Conservation (phyloP, 1,140 invertebrate genomes). For the Scaptomyza montana region DNA sequence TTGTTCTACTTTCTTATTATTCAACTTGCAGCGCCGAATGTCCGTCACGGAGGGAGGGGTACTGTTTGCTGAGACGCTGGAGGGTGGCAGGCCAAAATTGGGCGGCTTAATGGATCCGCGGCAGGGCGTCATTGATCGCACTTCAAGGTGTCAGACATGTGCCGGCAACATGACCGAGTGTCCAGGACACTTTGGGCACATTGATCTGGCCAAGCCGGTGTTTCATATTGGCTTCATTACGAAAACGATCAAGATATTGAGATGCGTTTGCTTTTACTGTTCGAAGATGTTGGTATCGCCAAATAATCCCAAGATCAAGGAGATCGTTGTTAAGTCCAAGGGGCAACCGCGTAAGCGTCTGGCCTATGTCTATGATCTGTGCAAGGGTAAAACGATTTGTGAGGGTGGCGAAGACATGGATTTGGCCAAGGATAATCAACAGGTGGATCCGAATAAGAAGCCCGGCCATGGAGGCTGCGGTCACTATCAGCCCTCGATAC, state of each 20-base stretch:
- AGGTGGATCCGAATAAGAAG: constrained; percentile 87
- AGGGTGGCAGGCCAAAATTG: constrained; percentile 98
- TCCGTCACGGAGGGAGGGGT: constrained; percentile 99
- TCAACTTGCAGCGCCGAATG: constrained; percentile 92
- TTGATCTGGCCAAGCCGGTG: constrained; percentile 99
- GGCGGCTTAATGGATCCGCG: constrained; percentile 99
- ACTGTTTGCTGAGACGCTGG: constrained; percentile 98
- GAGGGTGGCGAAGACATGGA: constrained; percentile 99
- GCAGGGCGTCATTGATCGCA: constrained; percentile 98
- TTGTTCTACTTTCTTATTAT: too few relatives aligned
- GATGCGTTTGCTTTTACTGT: constrained; percentile 99
- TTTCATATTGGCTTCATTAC: constrained; percentile 99
- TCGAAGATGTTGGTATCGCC: constrained; percentile 97
- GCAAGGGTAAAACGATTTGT: constrained; percentile 99
- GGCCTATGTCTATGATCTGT: constrained; percentile 98
- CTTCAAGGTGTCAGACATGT: constrained; percentile 98
- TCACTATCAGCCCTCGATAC: constrained; percentile 97
- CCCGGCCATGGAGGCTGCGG: constrained; percentile 97
- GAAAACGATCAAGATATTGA: constrained; percentile 97
- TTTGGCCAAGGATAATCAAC: constrained; percentile 88
- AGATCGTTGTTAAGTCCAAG: constrained; percentile 98
- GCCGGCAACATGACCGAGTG: constrained; percentile 99
- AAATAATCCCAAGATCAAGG: constrained; percentile 98
- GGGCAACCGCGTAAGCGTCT: constrained; percentile 97
- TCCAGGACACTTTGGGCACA: constrained; percentile 99